Conservation (phyloP, 2,888 invertebrate genomes). For the Lacanobia wlatinum region DNA sequence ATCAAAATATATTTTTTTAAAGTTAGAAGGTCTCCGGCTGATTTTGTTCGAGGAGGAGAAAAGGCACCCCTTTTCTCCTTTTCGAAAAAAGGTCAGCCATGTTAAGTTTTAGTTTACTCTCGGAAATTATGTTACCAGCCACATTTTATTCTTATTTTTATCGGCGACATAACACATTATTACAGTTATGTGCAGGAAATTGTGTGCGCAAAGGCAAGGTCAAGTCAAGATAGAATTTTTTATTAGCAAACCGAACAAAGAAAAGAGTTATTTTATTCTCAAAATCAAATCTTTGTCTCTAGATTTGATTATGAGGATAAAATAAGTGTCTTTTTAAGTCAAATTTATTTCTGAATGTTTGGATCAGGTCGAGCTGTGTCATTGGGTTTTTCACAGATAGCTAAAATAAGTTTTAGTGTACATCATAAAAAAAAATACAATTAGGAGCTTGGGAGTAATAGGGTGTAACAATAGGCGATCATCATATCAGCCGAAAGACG, state of each 20-base stretch:
- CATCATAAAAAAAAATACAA: no score
- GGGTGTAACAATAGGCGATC: no score
- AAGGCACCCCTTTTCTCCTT: not conserved
- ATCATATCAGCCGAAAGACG: no score
- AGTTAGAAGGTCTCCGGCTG: no score
- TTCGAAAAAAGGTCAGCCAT: not conserved
- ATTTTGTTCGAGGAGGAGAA: no score
- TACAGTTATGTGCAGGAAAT: constrained; percentile 35
- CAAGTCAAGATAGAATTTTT: not conserved
- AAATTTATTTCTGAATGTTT: not conserved
- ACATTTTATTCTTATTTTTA: constrained; percentile 27
- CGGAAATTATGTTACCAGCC: constrained; percentile 6
- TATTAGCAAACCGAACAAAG: not conserved
- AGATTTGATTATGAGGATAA: not conserved
- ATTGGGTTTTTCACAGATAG: no score
- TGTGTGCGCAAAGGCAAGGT: constrained; percentile 4
- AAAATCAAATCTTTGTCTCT: no score
- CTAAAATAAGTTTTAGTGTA: no score
- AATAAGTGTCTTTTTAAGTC: not conserved
- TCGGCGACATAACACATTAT: constrained; percentile 19
- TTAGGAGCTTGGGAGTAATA: no score
- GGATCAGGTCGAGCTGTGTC: no score
- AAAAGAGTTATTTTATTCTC: no score
- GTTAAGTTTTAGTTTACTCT: constrained; percentile 7
- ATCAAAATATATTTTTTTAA: no score